These are phyloP conservation scores for Coracopsis vasa DNA, from an alignment of 2,113 vertebrate genomes.

Conservation along the genomic window DNA sequence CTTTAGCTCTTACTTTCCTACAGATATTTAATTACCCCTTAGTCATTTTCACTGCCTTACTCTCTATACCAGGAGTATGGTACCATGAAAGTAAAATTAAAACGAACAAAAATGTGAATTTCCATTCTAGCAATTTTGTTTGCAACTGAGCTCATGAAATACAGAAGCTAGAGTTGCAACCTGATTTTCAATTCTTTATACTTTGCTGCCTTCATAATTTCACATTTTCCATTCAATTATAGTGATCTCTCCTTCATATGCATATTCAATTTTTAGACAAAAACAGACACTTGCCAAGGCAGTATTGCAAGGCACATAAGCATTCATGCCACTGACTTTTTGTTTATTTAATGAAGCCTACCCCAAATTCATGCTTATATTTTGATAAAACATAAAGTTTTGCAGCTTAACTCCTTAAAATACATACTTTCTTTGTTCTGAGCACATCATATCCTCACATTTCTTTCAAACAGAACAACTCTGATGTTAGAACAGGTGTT, in stretches of 20 bases:
- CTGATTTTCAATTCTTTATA: constrained; percentile 56
- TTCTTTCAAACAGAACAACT: neutral
- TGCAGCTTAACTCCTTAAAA: neutral
- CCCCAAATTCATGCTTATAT: neutral
- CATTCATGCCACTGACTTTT: neutral
- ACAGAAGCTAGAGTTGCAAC: neutral
- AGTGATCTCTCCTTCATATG: neutral
- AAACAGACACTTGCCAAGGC: neutral
- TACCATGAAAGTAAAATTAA: constrained; percentile 36
- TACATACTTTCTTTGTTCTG: neutral
- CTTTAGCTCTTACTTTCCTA: constrained; percentile 22
- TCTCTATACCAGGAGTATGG: neutral
- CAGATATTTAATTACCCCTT: constrained; percentile 29
- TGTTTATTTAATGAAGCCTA: neutral
- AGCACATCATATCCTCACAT: neutral
- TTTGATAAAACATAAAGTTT: neutral
- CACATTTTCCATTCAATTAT: constrained; percentile 25
- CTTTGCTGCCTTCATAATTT: constrained; percentile 42
- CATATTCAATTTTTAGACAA: constrained; percentile 13
- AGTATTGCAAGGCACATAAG: neutral
- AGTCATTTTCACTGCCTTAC: neutral
- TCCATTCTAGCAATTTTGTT: constrained; percentile 8
- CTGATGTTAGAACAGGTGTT: neutral
- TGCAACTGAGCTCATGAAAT: neutral
- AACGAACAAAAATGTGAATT: neutral